phyloP scores from a whole-genome alignment of 2,113 vertebrate species.

The Syngnathus floridae region DNA sequence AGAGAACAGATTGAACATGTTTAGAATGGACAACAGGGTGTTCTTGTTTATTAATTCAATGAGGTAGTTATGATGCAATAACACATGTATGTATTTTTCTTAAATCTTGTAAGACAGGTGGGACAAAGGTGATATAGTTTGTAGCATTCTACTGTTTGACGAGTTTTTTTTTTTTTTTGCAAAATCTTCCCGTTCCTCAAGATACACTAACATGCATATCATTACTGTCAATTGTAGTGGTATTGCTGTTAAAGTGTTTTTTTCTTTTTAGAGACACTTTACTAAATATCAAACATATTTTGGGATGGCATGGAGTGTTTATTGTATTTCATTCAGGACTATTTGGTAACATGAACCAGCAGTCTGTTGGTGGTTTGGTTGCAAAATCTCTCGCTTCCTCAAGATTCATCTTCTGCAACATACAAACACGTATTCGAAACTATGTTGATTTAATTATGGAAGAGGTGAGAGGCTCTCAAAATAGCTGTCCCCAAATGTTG shows the following conservation, averaged over 20 bases:
- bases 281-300: no score
- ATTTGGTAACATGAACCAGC: no score
- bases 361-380: no score
- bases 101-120: not conserved
- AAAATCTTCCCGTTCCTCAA: not conserved
- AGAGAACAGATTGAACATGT: no score
- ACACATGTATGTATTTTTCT: not conserved
- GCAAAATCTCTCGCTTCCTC: no score
- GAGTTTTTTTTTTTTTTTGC: not conserved
- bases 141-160: not conserved
- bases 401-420: no score
- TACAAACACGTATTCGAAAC: not conserved
- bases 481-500: slow-evolving; percentile 44
- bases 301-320: no score
- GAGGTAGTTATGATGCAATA: no score
- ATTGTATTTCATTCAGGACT: no score
- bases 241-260: no score
- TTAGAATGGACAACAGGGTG: not conserved
- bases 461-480: slow-evolving; percentile 45
- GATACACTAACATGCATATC: not conserved
- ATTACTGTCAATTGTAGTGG: no score
- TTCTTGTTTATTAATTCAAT: not conserved
- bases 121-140: not conserved
- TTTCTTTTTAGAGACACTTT: no score
- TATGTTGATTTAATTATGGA: not conserved